Evolutionary conservation across 2,888 invertebrate species (phyloP).

Genomic region (Nemotelus pantherinus): DNA sequence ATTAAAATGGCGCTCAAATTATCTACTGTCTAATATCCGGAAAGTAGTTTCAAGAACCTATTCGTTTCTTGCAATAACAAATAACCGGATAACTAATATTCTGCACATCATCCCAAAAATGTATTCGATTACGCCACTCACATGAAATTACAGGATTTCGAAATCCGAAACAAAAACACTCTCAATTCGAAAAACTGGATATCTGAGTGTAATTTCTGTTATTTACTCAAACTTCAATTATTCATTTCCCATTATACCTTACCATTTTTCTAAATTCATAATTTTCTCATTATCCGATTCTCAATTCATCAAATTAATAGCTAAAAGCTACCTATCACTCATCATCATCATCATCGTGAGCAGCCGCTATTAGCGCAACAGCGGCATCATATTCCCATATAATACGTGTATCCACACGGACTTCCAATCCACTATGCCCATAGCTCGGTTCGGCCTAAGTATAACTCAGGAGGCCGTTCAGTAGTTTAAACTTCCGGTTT

Average conservation of each 20-base stretch:
- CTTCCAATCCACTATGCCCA: no score
- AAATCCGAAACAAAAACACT: no score
- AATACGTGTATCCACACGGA: background rate
- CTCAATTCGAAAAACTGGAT: no score
- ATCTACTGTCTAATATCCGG: no score
- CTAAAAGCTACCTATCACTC: constrained; percentile 43
- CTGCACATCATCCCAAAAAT: no score
- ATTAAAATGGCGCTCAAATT: no score
- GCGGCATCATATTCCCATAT: constrained; percentile 19
- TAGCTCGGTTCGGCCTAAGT: no score
- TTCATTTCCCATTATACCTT: constrained; percentile 30
- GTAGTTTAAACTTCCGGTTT: constrained; percentile 44
- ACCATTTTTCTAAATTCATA: constrained; percentile 36
- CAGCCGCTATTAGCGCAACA: constrained; percentile 18
- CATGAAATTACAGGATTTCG: no score
- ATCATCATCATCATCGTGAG: constrained; percentile 28
- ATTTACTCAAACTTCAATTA: constrained; percentile 28
- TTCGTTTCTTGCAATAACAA: no score
- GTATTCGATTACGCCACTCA: no score
- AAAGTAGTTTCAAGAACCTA: no score
- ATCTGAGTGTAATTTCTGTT: background rate
- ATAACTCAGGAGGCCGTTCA: constrained; percentile 2
- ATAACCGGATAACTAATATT: no score
- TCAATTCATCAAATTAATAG: constrained; percentile 43
- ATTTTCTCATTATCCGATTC: constrained; percentile 39